Evolutionary conservation across 1,140 invertebrate genomes (phyloP).

Genomic region (Pogonognathellus flavescens): DNA sequence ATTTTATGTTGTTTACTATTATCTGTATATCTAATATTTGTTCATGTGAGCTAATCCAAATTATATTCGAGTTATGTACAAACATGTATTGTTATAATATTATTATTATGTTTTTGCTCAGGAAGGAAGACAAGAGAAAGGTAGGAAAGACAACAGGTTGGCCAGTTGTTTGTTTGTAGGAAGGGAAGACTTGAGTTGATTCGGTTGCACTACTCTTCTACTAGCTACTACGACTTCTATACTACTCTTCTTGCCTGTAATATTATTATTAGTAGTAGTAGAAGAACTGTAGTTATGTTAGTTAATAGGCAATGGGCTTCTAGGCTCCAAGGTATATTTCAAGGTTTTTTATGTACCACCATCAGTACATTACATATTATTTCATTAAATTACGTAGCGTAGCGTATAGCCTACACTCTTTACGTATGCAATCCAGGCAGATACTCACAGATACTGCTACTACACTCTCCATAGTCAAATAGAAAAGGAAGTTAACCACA

Average conservation of each 20-base stretch:
- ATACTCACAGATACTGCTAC: not conserved
- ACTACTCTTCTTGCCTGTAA: not conserved
- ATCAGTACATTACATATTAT: slow-evolving; percentile 27
- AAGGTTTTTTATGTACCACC: slow-evolving; percentile 41
- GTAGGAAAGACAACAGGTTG: slow-evolving; percentile 44
- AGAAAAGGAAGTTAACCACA: slow-evolving; percentile 42
- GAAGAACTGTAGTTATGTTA: slow-evolving; percentile 12
- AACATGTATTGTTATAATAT: not conserved
- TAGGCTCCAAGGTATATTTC: slow-evolving; percentile 43
- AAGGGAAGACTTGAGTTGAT: slow-evolving; percentile 19
- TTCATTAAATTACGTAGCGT: slow-evolving; percentile 35
- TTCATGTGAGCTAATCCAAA: slow-evolving; percentile 1
- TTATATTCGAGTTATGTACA: not conserved
- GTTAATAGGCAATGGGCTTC: slow-evolving; percentile 31
- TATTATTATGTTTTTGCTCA: slow-evolving; percentile 6
- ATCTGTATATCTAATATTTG: not conserved
- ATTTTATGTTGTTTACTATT: not conserved
- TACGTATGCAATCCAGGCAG: not conserved
- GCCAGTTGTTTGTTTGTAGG: not conserved
- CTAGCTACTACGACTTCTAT: not conserved
- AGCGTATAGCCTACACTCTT: slow-evolving; percentile 31
- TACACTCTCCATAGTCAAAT: slow-evolving; percentile 4
- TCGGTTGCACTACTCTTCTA: not conserved
- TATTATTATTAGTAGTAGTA: slow-evolving; percentile 25
- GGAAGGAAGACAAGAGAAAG: slow-evolving; percentile 35